Conservation (phyloP, 2,888 invertebrate genomes). For the Eilema griseolum region DNA sequence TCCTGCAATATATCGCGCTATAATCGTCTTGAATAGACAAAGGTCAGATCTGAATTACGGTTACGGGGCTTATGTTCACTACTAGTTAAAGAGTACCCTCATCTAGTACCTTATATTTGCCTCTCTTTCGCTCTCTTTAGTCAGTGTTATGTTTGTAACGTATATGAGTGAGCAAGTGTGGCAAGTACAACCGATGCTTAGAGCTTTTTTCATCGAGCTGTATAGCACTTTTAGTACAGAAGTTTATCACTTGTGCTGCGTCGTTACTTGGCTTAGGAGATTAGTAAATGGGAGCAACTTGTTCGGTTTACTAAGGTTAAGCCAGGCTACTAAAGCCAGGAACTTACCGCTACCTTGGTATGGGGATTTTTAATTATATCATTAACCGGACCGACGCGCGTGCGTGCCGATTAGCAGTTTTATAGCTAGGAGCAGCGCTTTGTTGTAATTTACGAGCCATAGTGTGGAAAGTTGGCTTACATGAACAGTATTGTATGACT, state of each 20-base stretch:
- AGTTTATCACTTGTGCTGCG: constrained; percentile 73
- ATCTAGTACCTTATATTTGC: background rate
- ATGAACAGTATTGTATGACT: constrained; percentile 54
- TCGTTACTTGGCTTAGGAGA: constrained; percentile 79
- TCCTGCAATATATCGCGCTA: constrained; percentile 28
- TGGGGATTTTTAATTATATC: constrained; percentile 62
- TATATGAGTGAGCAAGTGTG: background rate
- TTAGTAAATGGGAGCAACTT: constrained; percentile 80
- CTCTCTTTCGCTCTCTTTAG: background rate
- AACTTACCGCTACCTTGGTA: constrained; percentile 70
- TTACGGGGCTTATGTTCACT: constrained; percentile 39
- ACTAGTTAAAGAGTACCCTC: constrained; percentile 17
- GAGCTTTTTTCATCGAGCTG: background rate
- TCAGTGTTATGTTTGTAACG: background rate
- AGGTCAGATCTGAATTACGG: constrained; percentile 37
- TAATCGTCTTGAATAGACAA: constrained; percentile 36
- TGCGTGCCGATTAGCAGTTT: constrained; percentile 80
- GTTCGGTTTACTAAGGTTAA: constrained; percentile 79
- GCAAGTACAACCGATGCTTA: background rate
- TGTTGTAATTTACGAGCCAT: constrained; percentile 73
- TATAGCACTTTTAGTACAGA: constrained; percentile 42
- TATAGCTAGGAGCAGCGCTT: constrained; percentile 71
- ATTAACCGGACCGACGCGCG: constrained; percentile 76
- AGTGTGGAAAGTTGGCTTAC: constrained; percentile 56
- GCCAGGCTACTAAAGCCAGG: constrained; percentile 68